Percentiles rank a stretch among this genome's conserved stretches.
phyloP scores from a whole-genome alignment of 1,140 invertebrate genomes.

The Eupeodes corollae region DNA sequence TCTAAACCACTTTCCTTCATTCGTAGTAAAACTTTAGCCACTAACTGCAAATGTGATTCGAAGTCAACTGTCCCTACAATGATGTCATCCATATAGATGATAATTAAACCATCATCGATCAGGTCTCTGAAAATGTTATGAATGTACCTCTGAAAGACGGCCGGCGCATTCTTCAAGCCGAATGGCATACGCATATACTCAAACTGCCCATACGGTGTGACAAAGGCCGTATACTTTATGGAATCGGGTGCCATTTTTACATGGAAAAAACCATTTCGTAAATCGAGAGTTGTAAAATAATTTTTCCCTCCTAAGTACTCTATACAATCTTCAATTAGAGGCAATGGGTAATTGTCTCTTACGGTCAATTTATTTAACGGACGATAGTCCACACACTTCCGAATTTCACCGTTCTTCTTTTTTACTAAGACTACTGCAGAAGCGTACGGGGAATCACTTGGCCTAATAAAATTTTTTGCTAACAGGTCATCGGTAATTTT shows the following conservation, averaged over 20 bases:
- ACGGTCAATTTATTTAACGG: constrained; percentile 9
- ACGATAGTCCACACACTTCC: constrained; percentile 32
- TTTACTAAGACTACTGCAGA: constrained; percentile 16
- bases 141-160: too few relatives aligned
- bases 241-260: constrained; percentile 13
- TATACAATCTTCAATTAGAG: constrained; percentile 38
- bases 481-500: constrained; percentile 10
- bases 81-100: too few relatives aligned
- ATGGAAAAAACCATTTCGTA: constrained; percentile 19
- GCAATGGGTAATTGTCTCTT: constrained; percentile 22
- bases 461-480: constrained; percentile 10
- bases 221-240: constrained; percentile 27
- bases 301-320: constrained; percentile 11
- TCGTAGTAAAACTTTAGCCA: too few relatives aligned
- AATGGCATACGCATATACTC: too few relatives aligned
- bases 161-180: too few relatives aligned
- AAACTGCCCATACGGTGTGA: constrained; percentile 23
- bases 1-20: too few relatives aligned
- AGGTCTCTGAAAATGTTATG: too few relatives aligned
- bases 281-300: constrained; percentile 16
- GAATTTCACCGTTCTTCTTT: constrained; percentile 16
- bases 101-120: too few relatives aligned
- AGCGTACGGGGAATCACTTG: constrained; percentile 14
- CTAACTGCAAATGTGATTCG: too few relatives aligned
- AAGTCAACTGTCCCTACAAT: too few relatives aligned